Base-by-base conservation (phyloP, 2,888 invertebrate species). In the Drosophila mettleri region DNA sequence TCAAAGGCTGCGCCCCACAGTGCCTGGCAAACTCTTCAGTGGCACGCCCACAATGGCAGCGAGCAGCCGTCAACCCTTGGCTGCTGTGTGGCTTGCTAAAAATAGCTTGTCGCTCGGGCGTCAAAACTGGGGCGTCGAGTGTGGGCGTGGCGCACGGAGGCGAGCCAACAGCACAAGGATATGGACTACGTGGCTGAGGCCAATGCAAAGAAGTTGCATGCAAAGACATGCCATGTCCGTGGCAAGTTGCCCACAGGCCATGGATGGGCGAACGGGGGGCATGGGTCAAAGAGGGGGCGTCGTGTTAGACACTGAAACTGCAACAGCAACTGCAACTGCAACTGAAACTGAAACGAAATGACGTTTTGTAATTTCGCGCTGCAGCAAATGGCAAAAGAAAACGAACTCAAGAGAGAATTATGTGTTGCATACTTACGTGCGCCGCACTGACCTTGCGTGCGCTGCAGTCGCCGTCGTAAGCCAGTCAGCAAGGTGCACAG, bases 351-450 rank as follows among this genome's bases (percentile, higher is more conserved):
- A 48, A 60, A 45, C 41, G 60, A 70, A 71, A 70, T 61, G 58
- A 59, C 68, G 68, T 59, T 58, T 67, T 67, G 58, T 61, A 66
- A 67, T 68, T 73, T 63, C 43, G 60, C 61, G 58, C 63, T 53
- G 63, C 66, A 45, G 62, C 57, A 57, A 41, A n/a, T n/a, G 41
- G 38, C 53, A 58, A 62, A 49, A 48, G 45, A 33, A 53, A 54
- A 51, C 34, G 31, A 67, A 74, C 62, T 69, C 73, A 66, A 54
- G 68, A 64, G 67, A 64, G 80, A 83, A 85, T 83, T 84, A 84
- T 84, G 85, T 84, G 85, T 85, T 83, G 83, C 83, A 85, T 82
- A 82, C 81, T 84, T 82, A 82, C 82, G 81, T 81, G 82, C 70
- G 80, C 85, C 54, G 85, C 83, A 69, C 83, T 84, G 83, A 84